A percentile compares a stretch with the other conserved stretches of the same genome.
These are phyloP conservation scores for Dryobota labecula DNA, from an alignment of 2,888 invertebrate genomes.

Conservation along the genomic window DNA sequence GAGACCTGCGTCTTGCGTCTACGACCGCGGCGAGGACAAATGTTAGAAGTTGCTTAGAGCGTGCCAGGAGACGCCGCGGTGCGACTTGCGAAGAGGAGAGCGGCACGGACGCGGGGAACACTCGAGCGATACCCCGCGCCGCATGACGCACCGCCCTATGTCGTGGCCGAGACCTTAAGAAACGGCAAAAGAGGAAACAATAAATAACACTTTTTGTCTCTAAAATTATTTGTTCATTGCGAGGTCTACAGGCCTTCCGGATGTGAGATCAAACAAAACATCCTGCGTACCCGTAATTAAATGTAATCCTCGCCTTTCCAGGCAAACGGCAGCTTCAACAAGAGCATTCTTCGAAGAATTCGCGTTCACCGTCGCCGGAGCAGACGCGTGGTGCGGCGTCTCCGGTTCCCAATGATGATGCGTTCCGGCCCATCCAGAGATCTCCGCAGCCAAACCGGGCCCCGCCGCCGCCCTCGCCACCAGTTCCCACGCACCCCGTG, in stretches of 20 bases:
- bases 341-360: conserved; percentile 81
- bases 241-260: background rate
- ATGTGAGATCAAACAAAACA: conserved; percentile 4
- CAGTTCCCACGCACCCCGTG: conserved; percentile 83
- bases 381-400: conserved; percentile 71
- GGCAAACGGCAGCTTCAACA: conserved; percentile 85
- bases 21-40: too few species aligned
- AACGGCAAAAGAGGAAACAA: background rate
- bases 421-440: conserved; percentile 77
- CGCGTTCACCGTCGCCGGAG: conserved; percentile 83
- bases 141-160: too few species aligned
- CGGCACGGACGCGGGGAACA: too few species aligned
- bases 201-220: background rate
- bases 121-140: too few species aligned
- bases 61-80: too few species aligned
- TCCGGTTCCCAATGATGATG: conserved; percentile 74
- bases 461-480: conserved; percentile 86
- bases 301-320: conserved; percentile 67
- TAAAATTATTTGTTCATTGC: background rate
- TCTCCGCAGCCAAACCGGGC: conserved; percentile 81
- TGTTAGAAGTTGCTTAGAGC: too few species aligned
- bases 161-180: too few species aligned
- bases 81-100: too few species aligned
- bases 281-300: background rate
- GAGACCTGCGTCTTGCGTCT: too few species aligned